Evolutionary conservation across 2,113 vertebrate species (phyloP).

Genomic region (Actenoides hombroni): DNA sequence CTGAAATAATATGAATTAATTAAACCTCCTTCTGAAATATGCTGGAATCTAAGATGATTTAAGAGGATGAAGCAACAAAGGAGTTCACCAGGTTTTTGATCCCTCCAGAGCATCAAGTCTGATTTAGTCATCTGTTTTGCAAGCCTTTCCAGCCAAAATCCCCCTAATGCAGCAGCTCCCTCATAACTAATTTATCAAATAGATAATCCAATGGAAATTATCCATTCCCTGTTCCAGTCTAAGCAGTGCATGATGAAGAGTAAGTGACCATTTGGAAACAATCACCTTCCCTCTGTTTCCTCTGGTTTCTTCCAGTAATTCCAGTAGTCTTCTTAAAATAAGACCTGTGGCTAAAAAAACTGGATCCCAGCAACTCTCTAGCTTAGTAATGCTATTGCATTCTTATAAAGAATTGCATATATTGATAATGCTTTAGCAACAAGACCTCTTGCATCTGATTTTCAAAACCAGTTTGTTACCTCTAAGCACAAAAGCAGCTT

Average conservation of each 20-base stretch:
- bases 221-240: background rate
- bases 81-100: conserved; percentile 5
- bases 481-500: background rate
- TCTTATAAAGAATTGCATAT: background rate
- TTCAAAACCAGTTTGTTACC: background rate
- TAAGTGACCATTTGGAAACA: background rate
- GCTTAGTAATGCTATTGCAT: background rate
- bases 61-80: background rate
- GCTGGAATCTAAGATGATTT: background rate
- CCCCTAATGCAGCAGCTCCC: background rate
- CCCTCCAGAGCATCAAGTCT: background rate
- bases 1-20: background rate
- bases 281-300: background rate
- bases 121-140: background rate
- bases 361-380: background rate
- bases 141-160: background rate
- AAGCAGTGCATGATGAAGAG: background rate
- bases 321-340: background rate
- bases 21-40: background rate
- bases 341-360: background rate
- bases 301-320: background rate
- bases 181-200: background rate
- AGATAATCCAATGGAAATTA: conserved; percentile 12
- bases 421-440: background rate
- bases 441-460: background rate